These are phyloP conservation scores for Diacarnus erythraeanus DNA, from an alignment of 37 sponge, comb jelly and placozoan species.

Conservation along the genomic window DNA sequence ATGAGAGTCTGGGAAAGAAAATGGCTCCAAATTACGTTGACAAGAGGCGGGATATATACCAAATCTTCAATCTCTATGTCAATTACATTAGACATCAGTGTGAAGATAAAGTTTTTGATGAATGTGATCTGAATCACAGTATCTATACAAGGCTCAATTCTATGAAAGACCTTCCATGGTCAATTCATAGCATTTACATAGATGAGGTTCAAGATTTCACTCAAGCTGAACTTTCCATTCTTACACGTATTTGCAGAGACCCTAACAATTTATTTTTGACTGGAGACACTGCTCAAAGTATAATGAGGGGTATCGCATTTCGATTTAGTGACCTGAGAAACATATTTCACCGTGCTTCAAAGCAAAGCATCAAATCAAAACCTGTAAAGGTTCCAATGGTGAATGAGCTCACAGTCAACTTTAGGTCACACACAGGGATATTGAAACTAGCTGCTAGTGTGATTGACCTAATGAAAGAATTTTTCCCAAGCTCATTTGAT, in stretches of 20 bases:
- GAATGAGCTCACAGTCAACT: conserved; percentile 62
- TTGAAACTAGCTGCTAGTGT: conserved; percentile 68
- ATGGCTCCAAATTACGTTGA: conserved; percentile 69
- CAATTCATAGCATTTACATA: conserved; percentile 64
- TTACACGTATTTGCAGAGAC: conserved; percentile 41
- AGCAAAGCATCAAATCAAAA: background rate
- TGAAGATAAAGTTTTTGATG: conserved; percentile 45
- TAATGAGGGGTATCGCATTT: conserved; percentile 84
- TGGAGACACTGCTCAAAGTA: conserved; percentile 86
- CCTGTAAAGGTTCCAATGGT: conserved; percentile 38
- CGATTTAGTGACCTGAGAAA: conserved; percentile 69
- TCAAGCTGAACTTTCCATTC: conserved; percentile 73
- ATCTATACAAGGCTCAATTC: conserved; percentile 36
- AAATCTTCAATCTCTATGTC: conserved; percentile 54
- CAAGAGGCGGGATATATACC: conserved; percentile 52
- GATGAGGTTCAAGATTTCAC: conserved; percentile 91
- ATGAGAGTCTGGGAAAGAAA: conserved; percentile 57
- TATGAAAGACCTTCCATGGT: conserved; percentile 30
- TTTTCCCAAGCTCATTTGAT: conserved; percentile 73
- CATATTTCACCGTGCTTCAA: conserved; percentile 43
- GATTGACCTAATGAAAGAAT: conserved; percentile 52
- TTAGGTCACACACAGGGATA: conserved; percentile 78
- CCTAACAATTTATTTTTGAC: conserved; percentile 76
- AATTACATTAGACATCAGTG: background rate
- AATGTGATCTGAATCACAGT: conserved; percentile 68